These are phyloP conservation scores for Sebastolobus altivelis DNA, from an alignment of 2,797 vertebrate species.

Conservation along the genomic window DNA sequence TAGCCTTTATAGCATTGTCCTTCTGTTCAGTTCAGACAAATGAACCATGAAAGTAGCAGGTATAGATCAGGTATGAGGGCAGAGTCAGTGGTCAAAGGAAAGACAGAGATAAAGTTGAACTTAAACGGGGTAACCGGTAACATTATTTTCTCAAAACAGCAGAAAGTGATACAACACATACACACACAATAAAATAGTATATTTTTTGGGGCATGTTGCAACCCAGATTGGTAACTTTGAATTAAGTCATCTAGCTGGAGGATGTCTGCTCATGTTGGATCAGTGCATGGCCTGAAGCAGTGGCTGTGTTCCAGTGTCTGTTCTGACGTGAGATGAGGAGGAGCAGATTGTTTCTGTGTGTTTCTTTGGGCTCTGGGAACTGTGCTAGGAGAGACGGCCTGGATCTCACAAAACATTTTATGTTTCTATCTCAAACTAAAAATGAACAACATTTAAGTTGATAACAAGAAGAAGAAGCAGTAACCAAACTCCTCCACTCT, in stretches of 20 bases:
- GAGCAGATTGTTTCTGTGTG: conserved; percentile 57
- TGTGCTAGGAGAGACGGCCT: conserved; percentile 12
- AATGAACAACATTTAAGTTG: not conserved
- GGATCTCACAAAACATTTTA: conserved; percentile 19
- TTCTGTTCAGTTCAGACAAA: not conserved
- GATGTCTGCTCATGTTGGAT: conserved; percentile 66
- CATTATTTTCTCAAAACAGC: not conserved
- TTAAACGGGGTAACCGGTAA: not conserved
- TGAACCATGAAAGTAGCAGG: conserved; percentile 4
- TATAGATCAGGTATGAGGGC: not conserved
- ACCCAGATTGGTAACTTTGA: conserved; percentile 45
- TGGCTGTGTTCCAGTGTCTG: conserved; percentile 39
- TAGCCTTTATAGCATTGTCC: not conserved
- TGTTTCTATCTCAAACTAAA: not conserved
- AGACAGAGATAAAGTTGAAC: conserved; percentile 5
- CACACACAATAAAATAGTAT: not conserved
- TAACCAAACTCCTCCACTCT: not conserved
- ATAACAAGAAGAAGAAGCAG: not conserved
- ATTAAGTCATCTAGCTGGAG: conserved; percentile 62
- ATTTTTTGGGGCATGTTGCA: conserved; percentile 18
- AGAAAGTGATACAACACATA: conserved; percentile 15
- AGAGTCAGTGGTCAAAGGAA: not conserved
- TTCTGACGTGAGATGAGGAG: conserved; percentile 59
- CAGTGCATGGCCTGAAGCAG: conserved; percentile 47
- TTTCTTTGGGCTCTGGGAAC: conserved; percentile 12